A percentile compares a stretch with the other conserved stretches of the same genome.
Evolutionary conservation across 2,797 vertebrate genomes (phyloP).

Genomic region (Sphaeramia orbicularis): DNA sequence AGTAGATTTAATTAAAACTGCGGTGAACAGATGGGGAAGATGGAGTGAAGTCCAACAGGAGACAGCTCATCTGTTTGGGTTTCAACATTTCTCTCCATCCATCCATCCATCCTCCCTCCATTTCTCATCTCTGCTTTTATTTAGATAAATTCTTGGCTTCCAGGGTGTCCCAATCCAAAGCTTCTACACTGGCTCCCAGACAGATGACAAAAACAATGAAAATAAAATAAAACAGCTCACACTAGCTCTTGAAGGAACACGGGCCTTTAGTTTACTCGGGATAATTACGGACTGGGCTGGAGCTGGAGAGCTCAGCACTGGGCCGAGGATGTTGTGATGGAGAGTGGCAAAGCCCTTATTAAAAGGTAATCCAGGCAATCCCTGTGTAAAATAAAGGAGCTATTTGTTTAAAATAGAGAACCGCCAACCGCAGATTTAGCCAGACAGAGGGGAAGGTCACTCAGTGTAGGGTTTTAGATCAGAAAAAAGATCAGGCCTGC

Average conservation of each 20-base stretch:
- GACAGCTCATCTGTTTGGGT: slow-evolving; percentile 93
- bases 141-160: slow-evolving; percentile 90
- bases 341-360: slow-evolving; percentile 82
- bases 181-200: slow-evolving; percentile 84
- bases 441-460: slow-evolving; percentile 79
- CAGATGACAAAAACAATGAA: slow-evolving; percentile 67
- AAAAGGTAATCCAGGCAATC: slow-evolving; percentile 84
- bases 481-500: slow-evolving; percentile 79
- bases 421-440: slow-evolving; percentile 52
- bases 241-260: slow-evolving; percentile 68
- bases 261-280: slow-evolving; percentile 67
- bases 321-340: slow-evolving; percentile 66
- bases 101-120: slow-evolving; percentile 40
- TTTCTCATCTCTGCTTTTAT: slow-evolving; percentile 54
- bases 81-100: slow-evolving; percentile 71
- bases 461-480: slow-evolving; percentile 76
- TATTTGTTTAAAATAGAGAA: slow-evolving; percentile 81
- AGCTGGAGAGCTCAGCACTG: slow-evolving; percentile 45
- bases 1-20: slow-evolving; percentile 99
- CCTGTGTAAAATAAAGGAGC: slow-evolving; percentile 79
- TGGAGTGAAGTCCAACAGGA: slow-evolving; percentile 93
- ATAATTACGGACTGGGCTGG: slow-evolving; percentile 74
- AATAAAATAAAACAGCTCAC: slow-evolving; percentile 60
- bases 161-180: slow-evolving; percentile 77
- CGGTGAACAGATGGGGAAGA: slow-evolving; percentile 97